These are phyloP conservation scores for Beaufortia kweichowensis DNA, from an alignment of 2,113 vertebrate species.

Conservation along the genomic window DNA sequence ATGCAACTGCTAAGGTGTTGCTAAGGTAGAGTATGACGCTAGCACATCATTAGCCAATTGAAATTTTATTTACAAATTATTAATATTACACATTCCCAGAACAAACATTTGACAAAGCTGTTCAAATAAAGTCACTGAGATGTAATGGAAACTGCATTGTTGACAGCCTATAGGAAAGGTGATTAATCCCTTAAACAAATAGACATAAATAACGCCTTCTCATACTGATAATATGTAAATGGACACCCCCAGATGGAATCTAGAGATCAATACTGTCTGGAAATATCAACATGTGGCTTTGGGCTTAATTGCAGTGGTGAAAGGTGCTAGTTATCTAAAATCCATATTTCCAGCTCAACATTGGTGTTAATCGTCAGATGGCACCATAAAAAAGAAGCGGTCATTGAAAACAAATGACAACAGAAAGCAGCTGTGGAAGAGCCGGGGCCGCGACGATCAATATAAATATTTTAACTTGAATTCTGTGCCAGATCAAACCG, in stretches of 20 bases:
- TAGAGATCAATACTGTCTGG: conserved; percentile 54
- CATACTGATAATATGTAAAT: conserved; percentile 36
- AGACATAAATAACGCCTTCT: conserved; percentile 43
- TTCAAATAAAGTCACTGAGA: conserved; percentile 37
- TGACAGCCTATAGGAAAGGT: conserved; percentile 39
- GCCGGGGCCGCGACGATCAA: not conserved
- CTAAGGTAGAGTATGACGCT: too few relatives aligned
- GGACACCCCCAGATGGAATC: conserved; percentile 42
- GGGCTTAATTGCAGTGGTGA: conserved; percentile 41
- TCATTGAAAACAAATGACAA: conserved; percentile 41
- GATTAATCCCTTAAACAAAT: conserved; percentile 52
- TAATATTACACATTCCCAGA: not conserved
- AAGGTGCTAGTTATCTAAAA: conserved; percentile 50
- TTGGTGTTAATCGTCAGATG: conserved; percentile 41
- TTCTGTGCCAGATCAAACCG: conserved; percentile 33
- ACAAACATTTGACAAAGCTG: conserved; percentile 30
- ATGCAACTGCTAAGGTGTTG: not conserved
- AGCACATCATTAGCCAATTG: not conserved
- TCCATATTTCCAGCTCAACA: conserved; percentile 50
- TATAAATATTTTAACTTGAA: conserved; percentile 36
- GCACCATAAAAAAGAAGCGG: conserved; percentile 47
- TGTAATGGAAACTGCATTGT: conserved; percentile 26
- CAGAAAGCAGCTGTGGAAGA: conserved; percentile 18
- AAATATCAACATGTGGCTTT: conserved; percentile 55
- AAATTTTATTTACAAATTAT: not conserved